phyloP scores from a whole-genome alignment of 2,888 invertebrate genomes.

The Conus canariensis region DNA sequence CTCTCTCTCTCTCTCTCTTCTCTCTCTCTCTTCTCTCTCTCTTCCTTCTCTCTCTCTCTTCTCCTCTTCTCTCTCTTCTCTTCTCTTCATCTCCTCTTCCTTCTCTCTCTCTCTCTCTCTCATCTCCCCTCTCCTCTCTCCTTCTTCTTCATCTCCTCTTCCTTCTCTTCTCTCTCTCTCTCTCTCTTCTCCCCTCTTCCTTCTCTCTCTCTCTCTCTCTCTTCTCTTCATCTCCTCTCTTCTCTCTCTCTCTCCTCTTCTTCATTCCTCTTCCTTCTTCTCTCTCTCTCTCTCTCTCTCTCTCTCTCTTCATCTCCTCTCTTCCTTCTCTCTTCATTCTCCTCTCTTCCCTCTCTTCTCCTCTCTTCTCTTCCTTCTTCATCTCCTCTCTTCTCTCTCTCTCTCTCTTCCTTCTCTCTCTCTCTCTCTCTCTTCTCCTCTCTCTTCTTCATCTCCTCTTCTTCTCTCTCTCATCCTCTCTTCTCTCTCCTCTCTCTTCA shows the following conservation, averaged over 20 bases:
- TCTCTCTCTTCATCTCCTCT: background rate
- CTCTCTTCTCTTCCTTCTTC: background rate
- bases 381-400: background rate
- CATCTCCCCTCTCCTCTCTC: background rate
- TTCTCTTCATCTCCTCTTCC: background rate
- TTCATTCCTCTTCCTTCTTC: background rate
- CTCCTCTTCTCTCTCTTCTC: background rate
- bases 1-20: too few species aligned
- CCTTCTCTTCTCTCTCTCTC: background rate
- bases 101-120: background rate
- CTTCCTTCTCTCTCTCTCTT: too few species aligned
- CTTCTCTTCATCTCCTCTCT: background rate
- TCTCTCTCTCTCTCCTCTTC: background rate
- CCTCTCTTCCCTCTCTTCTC: background rate
- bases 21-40: background rate
- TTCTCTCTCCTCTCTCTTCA: background rate
- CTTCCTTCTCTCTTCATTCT: background rate
- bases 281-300: background rate
- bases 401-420: background rate
- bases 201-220: background rate
- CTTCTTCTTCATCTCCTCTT: background rate
- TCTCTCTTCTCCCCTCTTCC: background rate
- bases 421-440: too few species aligned
- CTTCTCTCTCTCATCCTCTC: too few species aligned
- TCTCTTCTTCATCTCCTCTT: too few species aligned